Percentiles rank a stretch among this genome's conserved stretches.
Conservation (phyloP, 2,113 vertebrate species). For the Leptosomus discolor region DNA sequence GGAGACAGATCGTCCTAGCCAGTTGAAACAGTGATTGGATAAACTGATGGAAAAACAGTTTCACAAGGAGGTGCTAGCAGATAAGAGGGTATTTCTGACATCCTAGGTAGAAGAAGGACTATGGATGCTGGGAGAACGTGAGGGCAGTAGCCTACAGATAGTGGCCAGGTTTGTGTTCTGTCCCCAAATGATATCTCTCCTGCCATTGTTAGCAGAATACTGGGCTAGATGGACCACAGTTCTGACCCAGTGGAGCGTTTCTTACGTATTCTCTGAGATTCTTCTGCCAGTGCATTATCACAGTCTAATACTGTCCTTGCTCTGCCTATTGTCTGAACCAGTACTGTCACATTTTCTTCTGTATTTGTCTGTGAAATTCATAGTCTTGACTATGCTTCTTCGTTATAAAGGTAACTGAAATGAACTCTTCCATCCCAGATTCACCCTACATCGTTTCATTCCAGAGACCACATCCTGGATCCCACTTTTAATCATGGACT, state of each 20-base stretch:
- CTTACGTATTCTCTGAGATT: neutral
- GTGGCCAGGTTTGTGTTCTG: neutral
- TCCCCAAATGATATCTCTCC: neutral
- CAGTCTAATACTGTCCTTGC: neutral
- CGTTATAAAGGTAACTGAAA: neutral
- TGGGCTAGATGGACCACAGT: neutral
- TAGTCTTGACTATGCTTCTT: neutral
- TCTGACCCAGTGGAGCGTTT: neutral
- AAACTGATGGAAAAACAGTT: neutral
- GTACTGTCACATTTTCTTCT: neutral
- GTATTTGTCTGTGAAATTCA: neutral
- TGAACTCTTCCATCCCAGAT: neutral
- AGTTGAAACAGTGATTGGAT: neutral
- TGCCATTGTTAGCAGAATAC: neutral
- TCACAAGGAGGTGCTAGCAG: neutral
- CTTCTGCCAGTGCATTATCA: neutral
- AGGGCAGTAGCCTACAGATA: neutral
- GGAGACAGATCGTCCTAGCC: neutral
- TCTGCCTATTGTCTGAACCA: neutral
- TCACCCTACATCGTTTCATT: neutral
- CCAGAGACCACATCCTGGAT: neutral
- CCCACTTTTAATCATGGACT: neutral
- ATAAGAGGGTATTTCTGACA: neutral
- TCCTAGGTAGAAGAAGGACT: neutral
- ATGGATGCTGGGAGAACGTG: neutral